Percentiles rank a stretch among this genome's conserved stretches.
Evolutionary conservation across 30 jellyfish, hydroid and myxozoan genomes (phyloP).

Genomic region (Mastigias papua): DNA sequence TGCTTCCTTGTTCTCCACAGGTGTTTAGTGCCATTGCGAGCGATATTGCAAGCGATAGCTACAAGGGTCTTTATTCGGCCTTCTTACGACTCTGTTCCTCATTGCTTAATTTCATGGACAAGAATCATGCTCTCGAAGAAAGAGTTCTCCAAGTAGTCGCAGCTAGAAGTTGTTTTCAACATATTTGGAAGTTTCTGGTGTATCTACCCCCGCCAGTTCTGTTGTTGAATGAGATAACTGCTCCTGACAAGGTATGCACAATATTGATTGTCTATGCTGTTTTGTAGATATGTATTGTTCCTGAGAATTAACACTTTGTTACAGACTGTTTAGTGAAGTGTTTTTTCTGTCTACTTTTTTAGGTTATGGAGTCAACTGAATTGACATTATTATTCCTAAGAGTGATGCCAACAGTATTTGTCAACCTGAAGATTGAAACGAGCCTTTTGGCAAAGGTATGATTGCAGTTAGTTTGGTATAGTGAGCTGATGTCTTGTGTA

Average conservation of each 20-base stretch:
- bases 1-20: neutral
- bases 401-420: slow-evolving; percentile 71
- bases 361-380: slow-evolving; percentile 48
- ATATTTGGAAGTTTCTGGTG: slow-evolving; percentile 75
- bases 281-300: no score
- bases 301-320: no score
- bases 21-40: slow-evolving; percentile 12
- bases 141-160: slow-evolving; percentile 63
- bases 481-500: neutral
- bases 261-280: no score
- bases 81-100: slow-evolving; percentile 41
- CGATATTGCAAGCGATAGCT: slow-evolving; percentile 42
- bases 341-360: no score
- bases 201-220: slow-evolving; percentile 73
- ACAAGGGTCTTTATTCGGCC: slow-evolving; percentile 54
- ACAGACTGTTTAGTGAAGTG: no score
- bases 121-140: slow-evolving; percentile 44
- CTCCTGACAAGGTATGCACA: slow-evolving; percentile 61
- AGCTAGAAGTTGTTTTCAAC: slow-evolving; percentile 73
- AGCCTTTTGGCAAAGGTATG: slow-evolving; percentile 45
- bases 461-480: neutral
- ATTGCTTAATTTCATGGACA: slow-evolving; percentile 48
- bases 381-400: slow-evolving; percentile 53
- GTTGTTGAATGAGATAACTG: slow-evolving; percentile 18
- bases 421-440: neutral